Base-by-base conservation (phyloP, 2,888 invertebrate genomes). In the Callinectes sapidus region DNA sequence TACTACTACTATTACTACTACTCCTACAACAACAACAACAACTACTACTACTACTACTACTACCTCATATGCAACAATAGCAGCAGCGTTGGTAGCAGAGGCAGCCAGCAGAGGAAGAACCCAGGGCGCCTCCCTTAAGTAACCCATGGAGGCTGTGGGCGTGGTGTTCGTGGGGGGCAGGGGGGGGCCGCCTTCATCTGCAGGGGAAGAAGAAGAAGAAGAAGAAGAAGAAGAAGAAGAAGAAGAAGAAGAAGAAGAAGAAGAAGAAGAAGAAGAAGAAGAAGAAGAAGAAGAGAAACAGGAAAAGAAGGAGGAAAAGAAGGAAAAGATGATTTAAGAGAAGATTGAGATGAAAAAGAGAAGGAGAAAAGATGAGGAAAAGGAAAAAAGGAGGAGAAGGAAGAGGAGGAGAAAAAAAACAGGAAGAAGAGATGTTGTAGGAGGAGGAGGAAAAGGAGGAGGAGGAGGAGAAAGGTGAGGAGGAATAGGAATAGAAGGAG, bases 51-150 rank as follows among this genome's bases (percentile, higher is more conserved):
- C 39, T 16, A 42, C 28, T 14, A 16, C 23, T 13, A 16, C 13
- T 23, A 94, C 94, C 95, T 99, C 99, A 95, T 99, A 98, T 87
- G 97, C 97, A 92, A 97, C 97, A 95, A 99, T 98, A 95, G 98
- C 97, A 35, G 98, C 96, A 97, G 99, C 98, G 95, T 98, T 97
- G 55, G 98, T 96, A 71, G 97, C 97, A 92, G 98, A 97, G 94
- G 98, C 96, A 32, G 98, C 97, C 93, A 98, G 96, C 91, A 99
- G 97, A 1, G 98, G 98, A 95, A 98, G 97, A 71, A 98, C 98
- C 99, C 99, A 99, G 35, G 98, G 97, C 95, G 98, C 98, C 95
- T 97, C 96, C 91, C 90, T 71, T 28, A 94, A 92, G 91, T 91
- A 94, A 32, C 85, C 66, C 0, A 55, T 48, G n/a, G 87, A 54